These are phyloP conservation scores for Labrus mixtus DNA, from an alignment of 2,113 vertebrate species.

Conservation along the genomic window DNA sequence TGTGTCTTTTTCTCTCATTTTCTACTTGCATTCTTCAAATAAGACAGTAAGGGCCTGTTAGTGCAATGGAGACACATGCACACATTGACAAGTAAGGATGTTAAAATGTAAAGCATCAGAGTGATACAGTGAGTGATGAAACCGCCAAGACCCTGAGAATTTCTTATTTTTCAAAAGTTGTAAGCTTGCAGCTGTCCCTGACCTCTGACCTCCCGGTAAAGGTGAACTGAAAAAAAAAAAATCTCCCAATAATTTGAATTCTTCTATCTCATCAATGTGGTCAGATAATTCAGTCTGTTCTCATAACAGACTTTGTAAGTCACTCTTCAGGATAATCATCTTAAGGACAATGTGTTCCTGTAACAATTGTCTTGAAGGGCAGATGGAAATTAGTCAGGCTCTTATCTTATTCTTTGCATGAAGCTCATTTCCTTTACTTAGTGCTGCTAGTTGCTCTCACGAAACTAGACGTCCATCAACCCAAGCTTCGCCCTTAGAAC, in stretches of 20 bases:
- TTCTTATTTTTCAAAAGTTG: background rate
- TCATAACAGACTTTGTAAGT: background rate
- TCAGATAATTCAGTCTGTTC: background rate
- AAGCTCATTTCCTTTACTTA: constrained; percentile 13
- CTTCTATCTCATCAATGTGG: background rate
- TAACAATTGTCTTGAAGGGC: constrained; percentile 30
- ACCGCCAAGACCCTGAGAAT: background rate
- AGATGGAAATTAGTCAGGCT: constrained; percentile 54
- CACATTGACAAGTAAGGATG: background rate
- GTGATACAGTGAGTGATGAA: background rate
- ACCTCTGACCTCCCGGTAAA: background rate
- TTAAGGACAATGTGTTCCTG: background rate
- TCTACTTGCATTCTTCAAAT: constrained; percentile 12
- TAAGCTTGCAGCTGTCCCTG: background rate
- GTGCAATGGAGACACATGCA: background rate
- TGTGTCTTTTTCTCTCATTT: constrained; percentile 1
- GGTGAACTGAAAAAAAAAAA: too few species aligned
- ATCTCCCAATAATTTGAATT: too few species aligned
- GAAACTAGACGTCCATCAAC: background rate
- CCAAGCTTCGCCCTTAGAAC: background rate
- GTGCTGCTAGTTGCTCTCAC: background rate
- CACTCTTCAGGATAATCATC: background rate
- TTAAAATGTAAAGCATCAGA: background rate
- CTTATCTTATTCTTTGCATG: constrained; percentile 58
- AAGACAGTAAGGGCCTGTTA: background rate